A percentile compares a stretch with the other conserved stretches of the same genome.
Conservation (phyloP, 2,797 vertebrate species). For the Argya squamiceps region DNA sequence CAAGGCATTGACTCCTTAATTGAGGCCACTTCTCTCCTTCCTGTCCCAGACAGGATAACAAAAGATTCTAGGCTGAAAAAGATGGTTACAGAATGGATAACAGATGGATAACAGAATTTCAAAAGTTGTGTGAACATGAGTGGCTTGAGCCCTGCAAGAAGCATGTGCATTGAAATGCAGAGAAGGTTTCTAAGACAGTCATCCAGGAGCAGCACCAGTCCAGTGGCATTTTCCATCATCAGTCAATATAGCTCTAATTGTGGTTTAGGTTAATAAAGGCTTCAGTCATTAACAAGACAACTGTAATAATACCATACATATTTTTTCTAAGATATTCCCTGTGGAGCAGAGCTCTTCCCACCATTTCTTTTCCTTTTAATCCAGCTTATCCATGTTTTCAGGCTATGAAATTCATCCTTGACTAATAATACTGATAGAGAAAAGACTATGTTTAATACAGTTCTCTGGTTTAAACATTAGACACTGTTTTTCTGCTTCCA, state of each 20-base stretch:
- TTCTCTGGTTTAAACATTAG: slow-evolving; percentile 17
- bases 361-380: slow-evolving; percentile 26
- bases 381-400: not conserved
- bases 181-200: not conserved
- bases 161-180: not conserved
- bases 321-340: not conserved
- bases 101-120: not conserved
- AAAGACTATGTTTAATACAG: slow-evolving; percentile 10
- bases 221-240: not conserved
- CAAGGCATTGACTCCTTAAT: not conserved
- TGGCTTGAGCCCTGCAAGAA: not conserved
- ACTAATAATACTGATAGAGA: slow-evolving; percentile 7
- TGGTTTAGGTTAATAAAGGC: not conserved
- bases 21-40: not conserved
- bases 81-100: not conserved
- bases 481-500: slow-evolving; percentile 6
- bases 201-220: not conserved
- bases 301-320: not conserved
- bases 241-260: not conserved
- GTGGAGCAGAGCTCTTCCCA: not conserved
- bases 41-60: not conserved
- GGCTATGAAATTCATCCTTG: slow-evolving; percentile 36
- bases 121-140: not conserved
- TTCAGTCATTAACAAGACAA: not conserved
- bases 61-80: not conserved